These are phyloP conservation scores for Eudyptes chrysolophus DNA, from an alignment of 2,113 vertebrate species.

Conservation along the genomic window DNA sequence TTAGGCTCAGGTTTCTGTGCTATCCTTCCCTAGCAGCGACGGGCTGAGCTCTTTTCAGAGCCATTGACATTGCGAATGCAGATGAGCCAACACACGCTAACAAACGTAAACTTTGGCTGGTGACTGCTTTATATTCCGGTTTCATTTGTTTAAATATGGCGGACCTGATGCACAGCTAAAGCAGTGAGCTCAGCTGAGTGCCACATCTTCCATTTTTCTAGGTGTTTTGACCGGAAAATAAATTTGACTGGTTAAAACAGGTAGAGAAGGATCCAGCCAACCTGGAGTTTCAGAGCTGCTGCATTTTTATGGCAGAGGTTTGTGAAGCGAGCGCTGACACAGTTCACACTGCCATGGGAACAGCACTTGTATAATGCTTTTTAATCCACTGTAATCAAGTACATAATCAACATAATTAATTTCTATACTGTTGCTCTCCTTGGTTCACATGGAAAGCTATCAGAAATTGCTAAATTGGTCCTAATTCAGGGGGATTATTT, in stretches of 20 bases:
- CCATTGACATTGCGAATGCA: background rate
- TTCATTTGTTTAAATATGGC: background rate
- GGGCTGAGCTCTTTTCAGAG: background rate
- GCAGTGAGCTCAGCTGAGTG: background rate
- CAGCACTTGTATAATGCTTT: background rate
- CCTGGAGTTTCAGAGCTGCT: background rate
- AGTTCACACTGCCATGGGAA: background rate
- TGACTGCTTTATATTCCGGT: background rate
- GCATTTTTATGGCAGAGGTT: background rate
- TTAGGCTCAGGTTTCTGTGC: background rate
- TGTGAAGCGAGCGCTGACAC: background rate
- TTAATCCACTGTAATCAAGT: slow-evolving; percentile 20
- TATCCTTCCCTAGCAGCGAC: background rate
- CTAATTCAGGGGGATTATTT: slow-evolving; percentile 16
- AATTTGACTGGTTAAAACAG: rapidly evolving
- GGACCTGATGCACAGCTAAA: background rate
- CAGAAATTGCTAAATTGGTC: background rate
- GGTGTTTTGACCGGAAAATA: background rate
- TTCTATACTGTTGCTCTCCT: background rate
- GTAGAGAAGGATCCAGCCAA: background rate
- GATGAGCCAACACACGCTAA: background rate
- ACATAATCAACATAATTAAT: slow-evolving; percentile 22
- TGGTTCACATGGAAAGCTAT: background rate
- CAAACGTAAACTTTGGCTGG: background rate
- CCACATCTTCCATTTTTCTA: background rate